A percentile compares a stretch with the other conserved stretches of the same genome.
Evolutionary conservation across 1,140 invertebrate genomes (phyloP).

Genomic region (Maconellicoccus hirsutus): DNA sequence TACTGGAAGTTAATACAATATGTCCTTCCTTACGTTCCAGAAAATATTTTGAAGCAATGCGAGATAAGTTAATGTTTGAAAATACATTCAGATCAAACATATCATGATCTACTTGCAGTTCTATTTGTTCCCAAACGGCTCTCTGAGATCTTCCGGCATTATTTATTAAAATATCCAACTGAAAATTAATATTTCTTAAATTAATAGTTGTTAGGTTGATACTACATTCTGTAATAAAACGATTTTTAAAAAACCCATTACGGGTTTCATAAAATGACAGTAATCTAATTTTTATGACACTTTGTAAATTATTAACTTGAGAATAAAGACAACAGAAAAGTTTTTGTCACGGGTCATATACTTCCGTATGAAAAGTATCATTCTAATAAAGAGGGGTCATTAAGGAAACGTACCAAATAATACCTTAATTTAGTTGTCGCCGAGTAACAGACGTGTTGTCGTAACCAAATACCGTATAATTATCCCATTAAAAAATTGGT

Average conservation of each 20-base stretch:
- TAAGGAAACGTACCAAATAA: no score
- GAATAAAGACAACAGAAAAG: no score
- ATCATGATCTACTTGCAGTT: constrained; percentile 59
- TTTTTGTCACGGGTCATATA: no score
- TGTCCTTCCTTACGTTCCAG: constrained; percentile 47
- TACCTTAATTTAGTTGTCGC: no score
- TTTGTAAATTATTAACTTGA: no score
- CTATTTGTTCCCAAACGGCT: constrained; percentile 61
- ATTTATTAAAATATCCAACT: constrained; percentile 67
- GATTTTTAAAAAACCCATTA: no score
- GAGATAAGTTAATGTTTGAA: constrained; percentile 53
- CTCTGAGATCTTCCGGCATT: constrained; percentile 74
- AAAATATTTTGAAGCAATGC: constrained; percentile 55
- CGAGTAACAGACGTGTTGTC: no score
- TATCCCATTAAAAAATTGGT: neutral
- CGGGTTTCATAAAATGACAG: no score
- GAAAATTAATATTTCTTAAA: constrained; percentile 28
- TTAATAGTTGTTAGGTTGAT: neutral
- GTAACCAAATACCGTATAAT: neutral
- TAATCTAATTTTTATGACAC: no score
- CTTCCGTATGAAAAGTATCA: no score
- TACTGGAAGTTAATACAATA: constrained; percentile 57
- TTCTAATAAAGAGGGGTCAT: no score
- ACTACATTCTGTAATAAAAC: no score
- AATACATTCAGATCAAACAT: constrained; percentile 77